phyloP scores from a whole-genome alignment of 2,113 vertebrate genomes.

The Cyphomyrus discorhynchus region DNA sequence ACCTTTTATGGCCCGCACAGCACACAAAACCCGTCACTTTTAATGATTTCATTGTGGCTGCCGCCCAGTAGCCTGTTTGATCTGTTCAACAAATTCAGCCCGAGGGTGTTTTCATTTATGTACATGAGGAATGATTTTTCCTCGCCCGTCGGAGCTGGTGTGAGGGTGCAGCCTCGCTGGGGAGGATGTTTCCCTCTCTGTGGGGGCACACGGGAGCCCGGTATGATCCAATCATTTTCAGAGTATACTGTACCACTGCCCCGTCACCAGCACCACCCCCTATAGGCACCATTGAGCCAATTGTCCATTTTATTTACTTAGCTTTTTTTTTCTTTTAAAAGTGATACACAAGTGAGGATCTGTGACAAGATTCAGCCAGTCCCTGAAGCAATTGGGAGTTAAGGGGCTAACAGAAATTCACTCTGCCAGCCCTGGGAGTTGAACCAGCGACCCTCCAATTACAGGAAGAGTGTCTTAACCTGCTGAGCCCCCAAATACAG shows the following conservation, averaged over 20 bases:
- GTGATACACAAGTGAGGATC: no score
- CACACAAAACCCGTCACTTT: conserved; percentile 7
- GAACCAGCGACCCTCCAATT: neutral
- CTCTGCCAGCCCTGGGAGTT: neutral
- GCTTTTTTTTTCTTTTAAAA: no score
- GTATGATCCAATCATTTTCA: neutral
- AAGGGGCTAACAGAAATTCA: neutral
- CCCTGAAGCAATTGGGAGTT: neutral
- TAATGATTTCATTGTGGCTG: neutral
- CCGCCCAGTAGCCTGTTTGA: neutral
- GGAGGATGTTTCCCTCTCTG: neutral
- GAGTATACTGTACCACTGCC: neutral
- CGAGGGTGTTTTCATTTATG: conserved; percentile 1
- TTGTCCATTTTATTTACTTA: neutral
- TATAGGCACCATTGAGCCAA: neutral
- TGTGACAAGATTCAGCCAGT: neutral
- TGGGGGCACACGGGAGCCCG: neutral
- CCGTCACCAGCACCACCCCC: neutral
- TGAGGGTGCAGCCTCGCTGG: neutral
- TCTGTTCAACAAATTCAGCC: neutral
- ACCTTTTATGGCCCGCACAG: neutral
- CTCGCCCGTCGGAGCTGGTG: neutral
- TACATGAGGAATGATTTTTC: neutral
- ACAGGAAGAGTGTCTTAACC: neutral
- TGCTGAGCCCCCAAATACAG: neutral